Percentiles rank a stretch among this genome's conserved stretches.
Evolutionary conservation across 2,797 vertebrate species (phyloP).

Genomic region (Pipistrellus pygmaeus): DNA sequence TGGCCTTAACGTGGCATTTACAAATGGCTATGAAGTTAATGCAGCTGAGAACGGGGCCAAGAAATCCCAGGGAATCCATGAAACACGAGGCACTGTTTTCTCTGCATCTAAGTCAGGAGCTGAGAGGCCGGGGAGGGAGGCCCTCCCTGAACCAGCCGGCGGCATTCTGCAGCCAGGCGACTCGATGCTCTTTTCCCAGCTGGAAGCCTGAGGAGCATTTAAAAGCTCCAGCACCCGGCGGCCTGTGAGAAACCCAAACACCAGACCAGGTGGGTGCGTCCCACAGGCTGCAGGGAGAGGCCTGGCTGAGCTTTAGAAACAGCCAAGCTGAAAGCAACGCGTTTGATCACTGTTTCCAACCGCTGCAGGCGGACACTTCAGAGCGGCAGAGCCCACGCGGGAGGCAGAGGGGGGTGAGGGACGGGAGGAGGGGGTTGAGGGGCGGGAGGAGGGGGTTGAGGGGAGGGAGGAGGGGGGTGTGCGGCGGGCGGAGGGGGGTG

Average conservation of each 20-base stretch:
- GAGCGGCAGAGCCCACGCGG: fast-evolving
- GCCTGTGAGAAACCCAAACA: conserved; percentile 7
- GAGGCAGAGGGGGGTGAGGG: fast-evolving
- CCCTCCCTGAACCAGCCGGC: neutral
- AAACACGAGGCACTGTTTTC: neutral
- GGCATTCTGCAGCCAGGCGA: neutral
- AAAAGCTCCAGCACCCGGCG: neutral
- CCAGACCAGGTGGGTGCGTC: neutral
- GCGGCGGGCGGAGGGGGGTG: no score
- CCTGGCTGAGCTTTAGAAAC: conserved; percentile 57
- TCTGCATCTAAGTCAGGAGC: conserved; percentile 11
- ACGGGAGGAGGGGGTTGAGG: neutral
- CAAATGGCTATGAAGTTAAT: conserved; percentile 14
- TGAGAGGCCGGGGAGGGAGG: neutral
- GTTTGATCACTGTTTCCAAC: conserved; percentile 60
- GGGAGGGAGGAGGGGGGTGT: no score
- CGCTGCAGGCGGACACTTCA: neutral
- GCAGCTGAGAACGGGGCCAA: neutral
- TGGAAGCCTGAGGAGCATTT: conserved; percentile 22
- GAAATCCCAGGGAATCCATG: neutral
- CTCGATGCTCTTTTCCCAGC: conserved; percentile 46
- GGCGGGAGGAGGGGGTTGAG: no score
- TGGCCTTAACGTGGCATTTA: conserved; percentile 28
- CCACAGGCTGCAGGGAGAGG: neutral
- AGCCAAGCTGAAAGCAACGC: neutral